Evolutionary conservation across 2,113 vertebrate species (phyloP).

Genomic region (Xiphophorus maculatus): DNA sequence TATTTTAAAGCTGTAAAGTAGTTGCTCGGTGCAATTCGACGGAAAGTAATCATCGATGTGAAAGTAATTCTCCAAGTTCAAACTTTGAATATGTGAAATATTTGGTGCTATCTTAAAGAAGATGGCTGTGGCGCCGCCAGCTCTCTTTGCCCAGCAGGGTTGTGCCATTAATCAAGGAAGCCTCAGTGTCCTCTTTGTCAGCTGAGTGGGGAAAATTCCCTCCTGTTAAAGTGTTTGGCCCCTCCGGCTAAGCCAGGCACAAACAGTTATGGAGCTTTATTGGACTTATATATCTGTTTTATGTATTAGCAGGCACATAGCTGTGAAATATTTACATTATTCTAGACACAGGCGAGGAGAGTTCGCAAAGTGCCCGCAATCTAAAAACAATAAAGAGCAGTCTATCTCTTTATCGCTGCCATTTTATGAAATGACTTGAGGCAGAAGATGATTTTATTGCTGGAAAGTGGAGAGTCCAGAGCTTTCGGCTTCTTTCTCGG

Average conservation of each 20-base stretch:
- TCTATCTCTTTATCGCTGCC: constrained; percentile 83
- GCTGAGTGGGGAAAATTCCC: constrained; percentile 70
- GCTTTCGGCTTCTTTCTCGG: constrained; percentile 71
- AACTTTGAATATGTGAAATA: constrained; percentile 22
- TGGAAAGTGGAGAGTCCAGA: constrained; percentile 71
- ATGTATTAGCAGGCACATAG: constrained; percentile 78
- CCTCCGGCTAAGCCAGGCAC: constrained; percentile 71
- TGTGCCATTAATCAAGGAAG: constrained; percentile 66
- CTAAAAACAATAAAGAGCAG: constrained; percentile 85
- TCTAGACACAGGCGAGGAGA: constrained; percentile 75
- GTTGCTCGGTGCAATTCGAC: not conserved
- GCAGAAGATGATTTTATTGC: constrained; percentile 83
- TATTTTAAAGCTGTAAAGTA: not conserved
- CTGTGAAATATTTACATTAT: constrained; percentile 85
- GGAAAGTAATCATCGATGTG: constrained; percentile 10
- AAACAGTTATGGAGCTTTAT: constrained; percentile 81
- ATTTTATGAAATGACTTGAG: constrained; percentile 83
- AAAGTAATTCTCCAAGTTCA: not conserved
- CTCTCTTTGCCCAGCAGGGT: constrained; percentile 41
- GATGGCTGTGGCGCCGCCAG: constrained; percentile 14
- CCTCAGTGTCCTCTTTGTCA: constrained; percentile 57
- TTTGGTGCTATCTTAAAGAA: constrained; percentile 27
- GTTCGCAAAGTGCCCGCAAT: constrained; percentile 80
- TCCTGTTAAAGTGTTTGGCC: constrained; percentile 70
- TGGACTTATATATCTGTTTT: constrained; percentile 84